Evolutionary conservation across 2,797 vertebrate species (phyloP), one percentile per base, ranked within the genome.

Genomic region (Malurus splendens): DNA sequence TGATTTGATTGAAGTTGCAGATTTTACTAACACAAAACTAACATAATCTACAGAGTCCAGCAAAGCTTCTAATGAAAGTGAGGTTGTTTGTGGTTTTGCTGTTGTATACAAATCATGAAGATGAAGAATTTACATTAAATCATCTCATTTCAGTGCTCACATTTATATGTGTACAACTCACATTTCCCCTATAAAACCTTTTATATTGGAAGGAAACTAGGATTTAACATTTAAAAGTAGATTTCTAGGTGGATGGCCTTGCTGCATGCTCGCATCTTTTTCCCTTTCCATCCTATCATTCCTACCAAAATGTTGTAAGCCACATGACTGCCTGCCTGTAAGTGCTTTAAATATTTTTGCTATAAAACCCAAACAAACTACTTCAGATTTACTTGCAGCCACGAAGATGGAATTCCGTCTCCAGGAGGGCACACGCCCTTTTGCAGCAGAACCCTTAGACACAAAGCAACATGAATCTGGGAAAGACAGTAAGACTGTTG

Each of bases 301-400:
- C 95, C 93, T 95, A 89, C 84, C 65, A 74, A 93, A 88, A 83
- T 93, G 88, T 79, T 94, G 44, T 94, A 93, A 95, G 90, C 89
- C 94, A 94, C 27, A 3, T 94, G 85, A 95, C 82, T 97, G 96
- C 92, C 80, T 97, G 95, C 92, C 89, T 96, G n/a, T 96, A 96
- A 94, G 87, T 96, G 82, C 90, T 96, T 94, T 94, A 85, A 95
- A 73, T 96, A 92, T 93, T 96, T 83, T 42, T 96, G 62, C 96
- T 97, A 61, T 96, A 93, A 97, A 97, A 96, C 96, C 95, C 97
- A 98, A 98, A 97, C 98, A 98, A 97, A 98, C 97, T 98, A 98
- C 98, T 98, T 98, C 98, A 99, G 98, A 97, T 99, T 97, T 99
- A 96, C 96, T 99, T 99, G 96, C 99, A 99, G 99, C 98, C 96